These are phyloP conservation scores for Drosophila nannoptera DNA, from an alignment of 1,140 invertebrate species.

Conservation along the genomic window DNA sequence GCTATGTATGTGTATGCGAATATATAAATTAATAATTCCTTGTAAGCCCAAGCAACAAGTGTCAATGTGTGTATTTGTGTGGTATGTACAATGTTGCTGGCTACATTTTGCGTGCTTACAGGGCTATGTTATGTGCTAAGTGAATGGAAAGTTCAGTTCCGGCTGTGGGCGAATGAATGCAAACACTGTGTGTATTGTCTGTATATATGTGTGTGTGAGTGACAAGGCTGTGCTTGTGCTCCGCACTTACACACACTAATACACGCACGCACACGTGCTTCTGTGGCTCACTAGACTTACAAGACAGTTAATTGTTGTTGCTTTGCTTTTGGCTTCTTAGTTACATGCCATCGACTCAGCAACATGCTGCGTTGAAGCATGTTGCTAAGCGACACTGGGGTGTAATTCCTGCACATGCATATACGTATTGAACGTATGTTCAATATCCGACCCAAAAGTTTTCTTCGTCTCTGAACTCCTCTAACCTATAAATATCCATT, in stretches of 20 bases:
- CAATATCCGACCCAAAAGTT: slow-evolving; percentile 6
- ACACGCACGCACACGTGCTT: slow-evolving; percentile 11
- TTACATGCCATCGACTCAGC: neutral
- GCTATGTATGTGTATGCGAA: neutral
- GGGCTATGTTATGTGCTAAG: slow-evolving; percentile 23
- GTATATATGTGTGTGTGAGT: slow-evolving; percentile 2
- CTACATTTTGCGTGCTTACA: slow-evolving; percentile 32
- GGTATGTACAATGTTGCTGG: slow-evolving; percentile 2
- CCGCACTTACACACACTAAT: neutral
- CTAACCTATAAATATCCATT: neutral
- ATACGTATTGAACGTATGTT: neutral
- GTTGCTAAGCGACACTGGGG: slow-evolving; percentile 17
- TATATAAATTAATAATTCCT: neutral
- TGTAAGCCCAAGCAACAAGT: slow-evolving; percentile 33
- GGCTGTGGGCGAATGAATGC: slow-evolving; percentile 4
- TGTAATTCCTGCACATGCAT: slow-evolving; percentile 28
- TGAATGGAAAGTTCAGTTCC: slow-evolving; percentile 7
- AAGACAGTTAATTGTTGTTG: slow-evolving; percentile 8
- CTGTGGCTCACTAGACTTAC: neutral
- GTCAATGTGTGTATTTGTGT: slow-evolving; percentile 9
- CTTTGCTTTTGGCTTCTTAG: neutral
- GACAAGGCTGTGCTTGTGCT: neutral
- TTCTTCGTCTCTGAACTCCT: neutral
- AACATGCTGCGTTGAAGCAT: slow-evolving; percentile 29
- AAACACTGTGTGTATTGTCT: neutral